Conservation (phyloP, 2,113 vertebrate species). For the Anseranas semipalmata region DNA sequence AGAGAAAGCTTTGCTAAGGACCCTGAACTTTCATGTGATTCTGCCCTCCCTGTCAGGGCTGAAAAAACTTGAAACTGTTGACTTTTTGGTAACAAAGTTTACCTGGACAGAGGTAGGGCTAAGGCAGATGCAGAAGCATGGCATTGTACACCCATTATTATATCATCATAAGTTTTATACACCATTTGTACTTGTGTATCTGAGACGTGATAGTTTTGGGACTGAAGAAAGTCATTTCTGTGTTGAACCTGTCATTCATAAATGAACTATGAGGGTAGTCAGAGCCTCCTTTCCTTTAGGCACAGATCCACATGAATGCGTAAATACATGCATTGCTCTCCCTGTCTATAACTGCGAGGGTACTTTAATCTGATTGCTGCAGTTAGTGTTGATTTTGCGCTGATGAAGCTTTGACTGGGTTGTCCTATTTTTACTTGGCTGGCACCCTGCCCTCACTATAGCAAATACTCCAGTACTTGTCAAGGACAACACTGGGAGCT, state of each 20-base stretch:
- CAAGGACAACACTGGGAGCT: slow-evolving; percentile 25
- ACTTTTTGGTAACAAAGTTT: background rate
- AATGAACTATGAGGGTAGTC: background rate
- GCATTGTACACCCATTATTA: background rate
- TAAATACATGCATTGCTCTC: background rate
- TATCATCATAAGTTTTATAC: background rate
- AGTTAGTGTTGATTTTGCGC: background rate
- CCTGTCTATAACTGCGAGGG: background rate
- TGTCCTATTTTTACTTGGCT: slow-evolving; percentile 39
- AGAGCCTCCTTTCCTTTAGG: background rate
- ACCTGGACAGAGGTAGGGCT: background rate
- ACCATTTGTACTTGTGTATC: background rate
- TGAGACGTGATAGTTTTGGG: background rate
- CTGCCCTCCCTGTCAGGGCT: background rate
- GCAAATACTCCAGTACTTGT: slow-evolving; percentile 9
- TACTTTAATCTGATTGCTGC: slow-evolving; percentile 14
- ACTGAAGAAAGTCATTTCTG: background rate
- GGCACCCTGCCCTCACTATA: slow-evolving; percentile 30
- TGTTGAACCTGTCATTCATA: background rate
- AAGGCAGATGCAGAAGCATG: background rate
- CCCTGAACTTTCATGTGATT: background rate
- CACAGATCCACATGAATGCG: background rate
- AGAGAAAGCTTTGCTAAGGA: background rate
- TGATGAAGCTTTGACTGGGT: slow-evolving; percentile 23
- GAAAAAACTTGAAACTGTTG: background rate